Percentiles rank a stretch among this genome's conserved stretches.
Evolutionary conservation across 23 tunicate genomes (phyloP).

Genomic region (Corella eumyota): DNA sequence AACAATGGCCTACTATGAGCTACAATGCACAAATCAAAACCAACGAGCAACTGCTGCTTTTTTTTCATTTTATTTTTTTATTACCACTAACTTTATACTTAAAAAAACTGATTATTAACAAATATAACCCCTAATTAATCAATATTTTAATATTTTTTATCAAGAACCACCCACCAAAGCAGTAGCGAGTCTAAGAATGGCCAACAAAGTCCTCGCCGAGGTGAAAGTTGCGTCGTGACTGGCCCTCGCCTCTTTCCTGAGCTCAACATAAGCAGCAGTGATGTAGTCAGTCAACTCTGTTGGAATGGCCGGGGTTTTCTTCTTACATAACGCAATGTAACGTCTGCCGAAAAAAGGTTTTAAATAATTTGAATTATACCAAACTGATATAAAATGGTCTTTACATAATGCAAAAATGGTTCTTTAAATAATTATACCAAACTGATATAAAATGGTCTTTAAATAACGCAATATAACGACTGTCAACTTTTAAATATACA

Average conservation of each 20-base stretch:
- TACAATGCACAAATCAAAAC: slow-evolving; percentile 25
- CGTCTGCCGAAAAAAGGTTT: slow-evolving; percentile 44
- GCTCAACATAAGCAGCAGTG: slow-evolving; percentile 97
- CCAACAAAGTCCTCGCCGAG: slow-evolving; percentile 89
- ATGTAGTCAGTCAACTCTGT: slow-evolving; percentile 84
- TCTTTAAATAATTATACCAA: background rate
- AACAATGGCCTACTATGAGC: background rate
- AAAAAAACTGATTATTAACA: too few relatives aligned
- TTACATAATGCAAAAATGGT: background rate
- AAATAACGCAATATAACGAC: background rate
- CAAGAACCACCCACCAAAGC: slow-evolving; percentile 55
- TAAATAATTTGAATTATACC: slow-evolving; percentile 1
- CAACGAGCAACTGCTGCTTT: background rate
- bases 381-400: background rate
- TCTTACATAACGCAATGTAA: slow-evolving; percentile 89
- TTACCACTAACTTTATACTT: too few relatives aligned
- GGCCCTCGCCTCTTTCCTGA: slow-evolving; percentile 90
- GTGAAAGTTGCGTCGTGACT: slow-evolving; percentile 94
- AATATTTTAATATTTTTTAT: background rate
- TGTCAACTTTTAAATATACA: too few relatives aligned
- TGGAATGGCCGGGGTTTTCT: slow-evolving; percentile 81
- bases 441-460: background rate
- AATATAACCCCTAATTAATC: too few relatives aligned
- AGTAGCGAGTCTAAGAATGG: slow-evolving; percentile 85
- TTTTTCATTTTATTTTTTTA: too few relatives aligned